Conservation (phyloP, 2,113 vertebrate genomes). For the Phainopepla nitens region DNA sequence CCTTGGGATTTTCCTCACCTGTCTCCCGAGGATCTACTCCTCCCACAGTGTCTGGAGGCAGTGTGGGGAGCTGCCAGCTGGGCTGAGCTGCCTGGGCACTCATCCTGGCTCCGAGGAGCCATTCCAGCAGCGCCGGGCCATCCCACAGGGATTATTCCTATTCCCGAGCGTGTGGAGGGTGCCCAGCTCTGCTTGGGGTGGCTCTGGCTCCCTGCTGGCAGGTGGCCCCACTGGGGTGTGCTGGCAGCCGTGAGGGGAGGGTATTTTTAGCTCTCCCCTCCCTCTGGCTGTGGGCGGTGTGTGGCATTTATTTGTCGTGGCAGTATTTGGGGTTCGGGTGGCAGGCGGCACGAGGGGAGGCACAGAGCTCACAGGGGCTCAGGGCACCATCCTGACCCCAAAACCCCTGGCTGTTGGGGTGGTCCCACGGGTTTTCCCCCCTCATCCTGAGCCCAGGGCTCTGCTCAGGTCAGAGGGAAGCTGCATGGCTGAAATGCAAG, state of each 20-base stretch:
- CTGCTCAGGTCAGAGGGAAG: not conserved
- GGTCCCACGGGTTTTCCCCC: fast-evolving
- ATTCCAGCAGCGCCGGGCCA: not conserved
- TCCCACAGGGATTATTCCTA: fast-evolving
- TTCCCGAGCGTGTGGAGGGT: fast-evolving
- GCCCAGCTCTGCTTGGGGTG: not conserved
- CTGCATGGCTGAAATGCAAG: not conserved
- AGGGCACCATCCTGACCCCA: not conserved
- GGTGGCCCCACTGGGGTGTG: not conserved
- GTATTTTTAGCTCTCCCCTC: conserved; percentile 43
- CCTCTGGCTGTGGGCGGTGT: not conserved
- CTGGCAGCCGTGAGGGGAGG: not conserved
- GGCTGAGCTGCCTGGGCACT: not conserved
- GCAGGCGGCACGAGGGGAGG: not conserved
- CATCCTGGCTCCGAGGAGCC: not conserved
- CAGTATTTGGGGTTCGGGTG: not conserved
- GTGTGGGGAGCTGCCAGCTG: not conserved
- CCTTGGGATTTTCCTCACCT: not conserved
- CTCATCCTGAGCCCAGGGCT: fast-evolving
- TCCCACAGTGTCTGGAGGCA: not conserved
- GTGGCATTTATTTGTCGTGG: not conserved
- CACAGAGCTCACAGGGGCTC: not conserved
- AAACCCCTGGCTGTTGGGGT: not conserved
- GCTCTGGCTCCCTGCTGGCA: not conserved
- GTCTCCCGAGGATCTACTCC: not conserved